Evolutionary conservation across 1,140 invertebrate species (phyloP), one percentile per base, ranked within the genome.

Genomic region (Sinella curviseta): DNA sequence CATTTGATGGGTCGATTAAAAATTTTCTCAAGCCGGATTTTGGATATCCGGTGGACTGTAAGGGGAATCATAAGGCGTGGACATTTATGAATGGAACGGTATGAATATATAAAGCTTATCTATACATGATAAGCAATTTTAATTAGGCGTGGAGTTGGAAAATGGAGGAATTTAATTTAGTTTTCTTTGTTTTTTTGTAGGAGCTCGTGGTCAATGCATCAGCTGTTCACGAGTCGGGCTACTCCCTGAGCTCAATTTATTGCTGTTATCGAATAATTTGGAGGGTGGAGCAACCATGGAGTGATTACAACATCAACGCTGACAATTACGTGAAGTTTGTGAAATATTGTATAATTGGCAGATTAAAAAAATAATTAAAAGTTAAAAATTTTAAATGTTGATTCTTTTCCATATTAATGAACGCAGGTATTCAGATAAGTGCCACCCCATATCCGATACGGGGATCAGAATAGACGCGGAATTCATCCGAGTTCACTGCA

Each of bases 291-390:
- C 76, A 77, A 33, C 31, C 76, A 16, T 60, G 55, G 2, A 48
- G 39, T 28, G 39, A 60, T 28, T 77, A 57, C 31, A 48, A 77
- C 24, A 57, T 57, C 17, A 77, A 77, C 36, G 76, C 76, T 14
- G 76, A 77, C 30, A 77, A 60, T 34, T 48, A 57, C n/a, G 33
- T 77, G 1, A 60, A 76, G 74, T 76, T 14, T 14, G 39, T 77
- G 3, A 75, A 20, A 3, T 20, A 14, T 16, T 14, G 4, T 55
- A 57, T 60, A 34, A n/a, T 12, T 48, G 3, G 48, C 1, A 48
- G 31, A 26, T 76, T 54, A 30, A 8, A 48, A 30, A 34, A 8
- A 36, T 3, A 30, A 34, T 74, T 16, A 14, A 34, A 4, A 67
- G 60, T 26, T 8, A 8, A 65, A n/a, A 4, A 65, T 65, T 74